Evolutionary conservation across 2,113 vertebrate species (phyloP).

Genomic region (Arvicanthis niloticus): DNA sequence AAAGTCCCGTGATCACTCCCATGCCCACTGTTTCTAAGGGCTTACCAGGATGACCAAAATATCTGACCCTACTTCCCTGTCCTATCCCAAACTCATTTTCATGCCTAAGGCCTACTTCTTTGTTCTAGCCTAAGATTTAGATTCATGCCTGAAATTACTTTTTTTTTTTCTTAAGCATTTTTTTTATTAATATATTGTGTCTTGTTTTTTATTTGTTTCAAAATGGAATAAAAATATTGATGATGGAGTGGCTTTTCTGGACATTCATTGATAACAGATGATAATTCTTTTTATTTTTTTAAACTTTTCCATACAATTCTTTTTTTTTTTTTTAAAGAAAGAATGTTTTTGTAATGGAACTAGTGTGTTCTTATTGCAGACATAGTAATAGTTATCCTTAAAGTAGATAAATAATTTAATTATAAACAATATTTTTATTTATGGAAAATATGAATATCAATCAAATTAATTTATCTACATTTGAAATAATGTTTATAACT

Average conservation of each 20-base stretch:
- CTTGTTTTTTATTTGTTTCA: slow-evolving; percentile 25
- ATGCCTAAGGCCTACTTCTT: too few relatives aligned
- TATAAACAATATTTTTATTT: background rate
- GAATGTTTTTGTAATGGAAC: slow-evolving; percentile 37
- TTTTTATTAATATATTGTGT: background rate
- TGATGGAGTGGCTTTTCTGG: background rate
- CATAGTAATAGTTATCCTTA: background rate
- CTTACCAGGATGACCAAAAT: too few relatives aligned
- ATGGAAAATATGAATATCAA: background rate
- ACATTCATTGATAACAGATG: background rate
- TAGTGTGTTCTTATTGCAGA: background rate
- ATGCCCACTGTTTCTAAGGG: too few relatives aligned
- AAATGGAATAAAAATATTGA: background rate
- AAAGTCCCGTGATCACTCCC: too few relatives aligned
- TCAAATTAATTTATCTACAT: background rate
- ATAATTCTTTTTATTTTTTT: too few relatives aligned
- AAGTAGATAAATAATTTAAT: background rate
- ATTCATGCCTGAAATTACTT: too few relatives aligned
- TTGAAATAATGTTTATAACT: background rate
- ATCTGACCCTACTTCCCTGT: too few relatives aligned
- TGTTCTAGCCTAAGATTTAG: too few relatives aligned
- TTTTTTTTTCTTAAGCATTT: background rate
- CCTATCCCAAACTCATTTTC: too few relatives aligned
- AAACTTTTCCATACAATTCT: too few relatives aligned
- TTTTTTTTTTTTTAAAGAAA: too few relatives aligned